These are phyloP conservation scores for Argopecten irradians DNA, from an alignment of 1,140 invertebrate species.

Conservation along the genomic window DNA sequence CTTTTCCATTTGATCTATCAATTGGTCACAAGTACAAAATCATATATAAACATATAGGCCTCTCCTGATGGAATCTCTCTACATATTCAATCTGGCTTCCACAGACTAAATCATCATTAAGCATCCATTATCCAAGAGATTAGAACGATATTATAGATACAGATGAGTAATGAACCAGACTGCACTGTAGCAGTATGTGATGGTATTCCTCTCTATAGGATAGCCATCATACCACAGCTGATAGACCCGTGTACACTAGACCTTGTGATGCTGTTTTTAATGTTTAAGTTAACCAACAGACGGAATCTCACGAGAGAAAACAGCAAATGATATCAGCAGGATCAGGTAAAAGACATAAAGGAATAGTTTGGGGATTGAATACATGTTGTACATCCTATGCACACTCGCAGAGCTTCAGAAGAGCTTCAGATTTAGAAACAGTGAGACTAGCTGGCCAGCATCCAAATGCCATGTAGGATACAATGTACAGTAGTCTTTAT, in stretches of 20 bases:
- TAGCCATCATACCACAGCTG: neutral
- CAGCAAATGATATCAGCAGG: neutral
- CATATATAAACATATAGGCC: neutral
- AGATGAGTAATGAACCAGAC: neutral
- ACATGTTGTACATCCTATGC: slow-evolving; percentile 8
- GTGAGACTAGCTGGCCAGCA: neutral
- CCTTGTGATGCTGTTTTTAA: neutral
- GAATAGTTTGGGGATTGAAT: neutral
- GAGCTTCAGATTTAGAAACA: neutral
- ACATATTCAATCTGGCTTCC: neutral
- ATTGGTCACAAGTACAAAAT: neutral
- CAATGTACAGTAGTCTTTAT: neutral
- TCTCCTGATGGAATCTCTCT: neutral
- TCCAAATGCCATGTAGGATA: neutral
- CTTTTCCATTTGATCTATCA: neutral
- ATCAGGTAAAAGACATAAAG: slow-evolving; percentile 18
- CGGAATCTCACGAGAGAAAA: neutral
- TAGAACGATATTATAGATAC: neutral
- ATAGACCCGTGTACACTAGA: neutral
- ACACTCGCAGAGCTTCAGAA: neutral
- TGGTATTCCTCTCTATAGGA: neutral
- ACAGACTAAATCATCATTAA: neutral
- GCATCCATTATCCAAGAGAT: slow-evolving; percentile 8
- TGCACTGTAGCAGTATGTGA: neutral
- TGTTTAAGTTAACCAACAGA: neutral